phyloP scores from a whole-genome alignment of 2,797 vertebrate species.

The Meriones psammophilus region DNA sequence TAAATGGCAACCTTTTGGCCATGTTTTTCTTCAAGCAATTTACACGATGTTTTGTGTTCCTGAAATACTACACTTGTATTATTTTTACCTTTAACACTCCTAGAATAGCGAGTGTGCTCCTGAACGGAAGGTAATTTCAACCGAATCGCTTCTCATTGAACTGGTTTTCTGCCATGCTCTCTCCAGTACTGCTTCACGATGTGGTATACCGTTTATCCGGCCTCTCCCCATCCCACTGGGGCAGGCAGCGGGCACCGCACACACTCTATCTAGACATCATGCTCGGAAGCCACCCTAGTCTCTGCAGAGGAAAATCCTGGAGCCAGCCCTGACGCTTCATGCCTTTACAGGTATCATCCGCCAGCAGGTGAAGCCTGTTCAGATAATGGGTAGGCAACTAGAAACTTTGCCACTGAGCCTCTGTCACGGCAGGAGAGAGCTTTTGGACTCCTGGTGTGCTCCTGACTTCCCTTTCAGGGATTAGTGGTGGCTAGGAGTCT shows the following conservation, averaged over 20 bases:
- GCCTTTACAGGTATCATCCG: not conserved
- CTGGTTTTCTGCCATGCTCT: not conserved
- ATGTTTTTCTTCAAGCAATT: constrained; percentile 18
- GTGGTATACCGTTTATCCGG: not conserved
- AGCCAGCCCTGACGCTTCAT: not conserved
- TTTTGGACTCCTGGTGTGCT: not conserved
- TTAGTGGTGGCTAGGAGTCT: not conserved
- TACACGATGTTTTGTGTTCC: constrained; percentile 27
- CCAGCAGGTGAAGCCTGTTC: not conserved
- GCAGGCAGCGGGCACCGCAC: not conserved
- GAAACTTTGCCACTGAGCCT: not conserved
- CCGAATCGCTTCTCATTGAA: not conserved
- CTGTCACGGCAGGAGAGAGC: not conserved
- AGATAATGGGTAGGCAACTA: not conserved
- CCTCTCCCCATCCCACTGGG: accelerated
- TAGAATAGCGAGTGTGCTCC: constrained; percentile 1
- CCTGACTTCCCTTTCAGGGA: not conserved
- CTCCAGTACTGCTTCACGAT: not conserved
- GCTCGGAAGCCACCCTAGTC: not conserved
- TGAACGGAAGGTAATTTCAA: constrained; percentile 42
- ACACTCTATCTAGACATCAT: not conserved
- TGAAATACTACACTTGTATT: not conserved
- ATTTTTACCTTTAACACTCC: constrained; percentile 48
- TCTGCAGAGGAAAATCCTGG: not conserved
- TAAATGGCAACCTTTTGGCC: constrained; percentile 31